These are phyloP conservation scores for Nasalis larvatus DNA, from an alignment of 2,113 vertebrate species.

Conservation along the genomic window DNA sequence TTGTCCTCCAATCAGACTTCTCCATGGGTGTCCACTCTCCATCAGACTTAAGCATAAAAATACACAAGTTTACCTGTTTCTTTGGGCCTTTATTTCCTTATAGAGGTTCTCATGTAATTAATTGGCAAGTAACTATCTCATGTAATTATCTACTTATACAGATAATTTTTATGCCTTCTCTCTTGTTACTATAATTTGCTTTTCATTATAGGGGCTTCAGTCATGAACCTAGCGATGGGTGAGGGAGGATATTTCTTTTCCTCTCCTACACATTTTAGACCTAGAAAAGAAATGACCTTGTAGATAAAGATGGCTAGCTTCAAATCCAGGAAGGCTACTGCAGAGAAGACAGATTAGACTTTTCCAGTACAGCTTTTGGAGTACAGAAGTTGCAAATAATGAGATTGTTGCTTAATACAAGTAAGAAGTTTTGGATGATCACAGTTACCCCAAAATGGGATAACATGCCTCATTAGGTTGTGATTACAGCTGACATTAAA, in stretches of 20 bases:
- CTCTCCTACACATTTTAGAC: neutral
- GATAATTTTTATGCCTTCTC: neutral
- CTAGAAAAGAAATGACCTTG: neutral
- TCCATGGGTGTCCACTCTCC: neutral
- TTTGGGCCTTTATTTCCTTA: neutral
- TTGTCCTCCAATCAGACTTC: neutral
- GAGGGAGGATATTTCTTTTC: neutral
- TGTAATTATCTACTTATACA: no score
- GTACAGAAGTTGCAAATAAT: neutral
- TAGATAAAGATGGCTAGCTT: neutral
- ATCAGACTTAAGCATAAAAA: neutral
- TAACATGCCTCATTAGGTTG: neutral
- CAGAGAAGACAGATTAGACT: neutral
- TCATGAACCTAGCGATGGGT: neutral
- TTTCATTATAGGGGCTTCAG: neutral
- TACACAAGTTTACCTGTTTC: neutral
- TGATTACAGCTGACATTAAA: neutral
- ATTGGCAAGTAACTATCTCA: no score
- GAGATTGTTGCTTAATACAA: neutral
- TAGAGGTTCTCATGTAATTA: neutral
- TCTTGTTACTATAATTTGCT: neutral
- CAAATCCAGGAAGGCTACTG: neutral
- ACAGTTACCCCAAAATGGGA: neutral
- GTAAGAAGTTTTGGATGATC: neutral
- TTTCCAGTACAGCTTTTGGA: neutral